Conservation (phyloP, 2,888 invertebrate species). For the Oxystoma pomonae region DNA sequence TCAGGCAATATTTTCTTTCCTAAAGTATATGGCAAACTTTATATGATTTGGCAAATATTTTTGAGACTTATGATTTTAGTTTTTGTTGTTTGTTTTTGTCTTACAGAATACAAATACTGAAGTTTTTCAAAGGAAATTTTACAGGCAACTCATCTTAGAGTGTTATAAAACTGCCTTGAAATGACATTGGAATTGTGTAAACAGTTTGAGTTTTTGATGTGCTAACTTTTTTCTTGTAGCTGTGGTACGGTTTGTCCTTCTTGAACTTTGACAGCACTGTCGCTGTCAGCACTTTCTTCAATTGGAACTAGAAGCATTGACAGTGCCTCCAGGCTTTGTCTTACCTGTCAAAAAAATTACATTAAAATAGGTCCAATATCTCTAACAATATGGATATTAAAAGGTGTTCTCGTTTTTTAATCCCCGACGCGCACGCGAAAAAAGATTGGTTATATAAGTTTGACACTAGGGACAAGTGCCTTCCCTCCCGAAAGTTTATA, state of each 20-base stretch:
- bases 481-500: no score
- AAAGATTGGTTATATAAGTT: no score
- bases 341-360: conserved; percentile 55
- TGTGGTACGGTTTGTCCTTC: neutral
- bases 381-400: no score
- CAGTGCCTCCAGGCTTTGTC: conserved; percentile 74
- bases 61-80: neutral
- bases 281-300: conserved; percentile 9
- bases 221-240: conserved; percentile 3
- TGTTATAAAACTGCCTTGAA: no score
- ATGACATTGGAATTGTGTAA: no score
- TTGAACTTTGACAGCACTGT: neutral
- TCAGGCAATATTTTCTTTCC: neutral
- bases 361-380: no score
- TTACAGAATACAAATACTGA: neutral
- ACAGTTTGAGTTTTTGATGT: neutral
- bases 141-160: no score
- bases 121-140: no score
- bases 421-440: no score
- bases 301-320: conserved; percentile 57
- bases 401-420: no score
- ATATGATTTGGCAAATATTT: neutral
- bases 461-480: no score
- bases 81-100: no score
- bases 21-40: neutral